A percentile compares a stretch with the other conserved stretches of the same genome.
phyloP scores from a whole-genome alignment of 2,888 invertebrate genomes.

The Orthosia cruda region DNA sequence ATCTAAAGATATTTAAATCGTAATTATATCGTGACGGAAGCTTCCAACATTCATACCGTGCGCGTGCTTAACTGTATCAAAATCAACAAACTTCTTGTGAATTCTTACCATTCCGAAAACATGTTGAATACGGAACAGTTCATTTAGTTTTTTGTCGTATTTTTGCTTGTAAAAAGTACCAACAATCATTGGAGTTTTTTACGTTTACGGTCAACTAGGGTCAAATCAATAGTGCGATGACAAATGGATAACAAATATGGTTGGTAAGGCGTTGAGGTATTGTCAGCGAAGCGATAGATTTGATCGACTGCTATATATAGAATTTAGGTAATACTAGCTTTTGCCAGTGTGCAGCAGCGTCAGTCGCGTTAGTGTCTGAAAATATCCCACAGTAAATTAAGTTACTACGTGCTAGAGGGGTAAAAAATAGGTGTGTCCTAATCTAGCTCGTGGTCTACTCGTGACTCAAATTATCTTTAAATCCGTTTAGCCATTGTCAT shows the following conservation, averaged over 20 bases:
- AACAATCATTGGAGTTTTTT: conserved; percentile 52
- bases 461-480: no score
- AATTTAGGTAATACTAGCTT: no score
- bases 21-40: conserved; percentile 34
- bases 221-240: conserved; percentile 52
- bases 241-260: conserved; percentile 52
- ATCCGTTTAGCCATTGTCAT: no score
- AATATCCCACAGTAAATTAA: no score
- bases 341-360: no score
- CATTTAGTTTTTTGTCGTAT: conserved; percentile 31
- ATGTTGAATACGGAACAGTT: conserved; percentile 43
- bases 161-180: conserved; percentile 33
- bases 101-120: conserved; percentile 41
- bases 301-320: background rate
- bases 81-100: conserved; percentile 43
- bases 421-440: no score
- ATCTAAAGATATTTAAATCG: conserved; percentile 16
- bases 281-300: conserved; percentile 18
- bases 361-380: no score
- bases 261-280: background rate
- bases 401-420: no score
- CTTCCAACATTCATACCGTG: background rate
- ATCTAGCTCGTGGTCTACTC: no score
- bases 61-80: conserved; percentile 30
- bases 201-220: conserved; percentile 46